Evolutionary conservation across 2,888 invertebrate genomes (phyloP), one percentile per base, ranked within the genome.

Genomic region (Calliphora vomitoria): DNA sequence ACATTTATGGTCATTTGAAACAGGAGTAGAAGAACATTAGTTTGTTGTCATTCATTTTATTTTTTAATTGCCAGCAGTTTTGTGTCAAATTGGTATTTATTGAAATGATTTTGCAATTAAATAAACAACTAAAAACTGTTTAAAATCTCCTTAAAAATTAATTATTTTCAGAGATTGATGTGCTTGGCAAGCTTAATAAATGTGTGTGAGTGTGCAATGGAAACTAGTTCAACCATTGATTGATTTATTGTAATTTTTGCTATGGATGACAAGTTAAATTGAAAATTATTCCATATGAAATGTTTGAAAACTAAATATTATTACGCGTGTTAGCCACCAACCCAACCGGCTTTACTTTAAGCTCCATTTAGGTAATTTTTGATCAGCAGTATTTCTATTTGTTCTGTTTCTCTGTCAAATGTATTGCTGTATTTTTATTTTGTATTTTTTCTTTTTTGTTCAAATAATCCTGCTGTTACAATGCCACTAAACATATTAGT

Each of bases 401-500:
- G 0, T 50, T 58, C 66, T 6, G 3, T 76, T 31, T 41, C n/a
- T 75, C 10, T 20, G n/a, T 41, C 25, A 31, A 15, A 10, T 20
- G 20, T 53, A 25, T 20, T 44, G 20, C 8, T 55, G 66, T 68
- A 44, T 10, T 44, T n/a, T 64, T 41, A 11, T n/a, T 64, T 60
- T 2, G 13, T 15, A 5, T 25, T 69, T 69, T 44, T 25, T 18
- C 38, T 60, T 64, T 25, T 31, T 64, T 53, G 53, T 4, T 83
- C 50, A 31, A 80, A 71, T 85, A 76, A 79, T 87, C 87, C 85
- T 82, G 87, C 87, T 85, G 87, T 82, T 87, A 85, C 82, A 80
- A 87, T 87, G 87, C 87, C 85, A 87, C 87, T 87, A 82, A 87
- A 82, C 82, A 85, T 87, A 85, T 87, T 85, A 87, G 87, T 87